These are phyloP conservation scores for Masticophis lateralis DNA, from an alignment of 2,797 vertebrate genomes.

Conservation along the genomic window DNA sequence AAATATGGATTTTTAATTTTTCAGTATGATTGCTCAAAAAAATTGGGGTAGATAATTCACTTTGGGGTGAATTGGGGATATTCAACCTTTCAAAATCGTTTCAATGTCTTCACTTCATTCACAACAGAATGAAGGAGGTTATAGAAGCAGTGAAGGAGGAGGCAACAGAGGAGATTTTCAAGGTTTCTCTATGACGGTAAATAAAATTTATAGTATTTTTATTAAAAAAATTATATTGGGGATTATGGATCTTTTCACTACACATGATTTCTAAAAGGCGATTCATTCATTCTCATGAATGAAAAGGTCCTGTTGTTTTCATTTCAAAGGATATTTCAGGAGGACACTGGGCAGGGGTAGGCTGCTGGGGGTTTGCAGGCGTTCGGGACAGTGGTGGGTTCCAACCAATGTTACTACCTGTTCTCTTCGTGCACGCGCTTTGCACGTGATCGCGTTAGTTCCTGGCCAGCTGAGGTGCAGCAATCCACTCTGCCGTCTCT, in stretches of 20 bases:
- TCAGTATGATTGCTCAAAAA: neutral
- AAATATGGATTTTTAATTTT: neutral
- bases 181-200: neutral
- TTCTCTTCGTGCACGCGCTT: no score
- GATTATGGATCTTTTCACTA: neutral
- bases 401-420: no score
- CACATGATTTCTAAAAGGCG: neutral
- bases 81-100: neutral
- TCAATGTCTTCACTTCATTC: neutral
- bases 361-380: no score
- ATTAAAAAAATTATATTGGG: neutral
- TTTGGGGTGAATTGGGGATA: neutral
- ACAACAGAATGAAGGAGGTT: neutral
- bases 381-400: no score
- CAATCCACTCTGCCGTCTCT: no score
- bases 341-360: neutral
- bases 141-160: neutral
- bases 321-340: neutral
- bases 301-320: neutral
- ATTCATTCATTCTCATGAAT: neutral
- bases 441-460: no score
- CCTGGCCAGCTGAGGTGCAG: no score
- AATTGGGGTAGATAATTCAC: neutral
- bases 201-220: neutral
- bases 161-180: neutral